These are phyloP conservation scores for Drosophila birchii DNA, from an alignment of 2,888 invertebrate species.

Conservation along the genomic window DNA sequence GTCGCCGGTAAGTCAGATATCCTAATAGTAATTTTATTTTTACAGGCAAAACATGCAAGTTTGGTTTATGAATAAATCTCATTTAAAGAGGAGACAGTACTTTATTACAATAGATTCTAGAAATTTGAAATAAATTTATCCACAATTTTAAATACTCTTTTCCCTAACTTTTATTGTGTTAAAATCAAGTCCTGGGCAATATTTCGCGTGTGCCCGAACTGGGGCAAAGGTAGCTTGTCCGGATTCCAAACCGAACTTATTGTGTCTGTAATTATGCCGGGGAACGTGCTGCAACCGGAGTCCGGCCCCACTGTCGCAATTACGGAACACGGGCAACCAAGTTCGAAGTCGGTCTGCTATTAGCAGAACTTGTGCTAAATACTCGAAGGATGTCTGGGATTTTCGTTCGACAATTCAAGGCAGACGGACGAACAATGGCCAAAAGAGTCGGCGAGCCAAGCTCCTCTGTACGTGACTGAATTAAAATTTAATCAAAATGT, in stretches of 20 bases:
- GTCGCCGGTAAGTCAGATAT: conserved; percentile 87
- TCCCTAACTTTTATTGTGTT: neutral
- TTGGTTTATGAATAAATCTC: too few relatives aligned
- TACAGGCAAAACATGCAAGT: neutral
- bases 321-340: conserved; percentile 46
- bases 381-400: conserved; percentile 56
- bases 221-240: conserved; percentile 19
- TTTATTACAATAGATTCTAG: too few relatives aligned
- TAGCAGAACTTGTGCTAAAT: conserved; percentile 76
- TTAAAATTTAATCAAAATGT: conserved; percentile 81
- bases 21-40: neutral
- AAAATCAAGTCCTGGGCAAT: neutral
- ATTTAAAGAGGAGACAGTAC: too few relatives aligned
- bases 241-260: conserved; percentile 39
- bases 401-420: conserved; percentile 44
- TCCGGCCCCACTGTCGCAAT: conserved; percentile 36
- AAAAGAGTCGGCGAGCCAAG: conserved; percentile 37
- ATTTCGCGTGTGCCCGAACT: neutral
- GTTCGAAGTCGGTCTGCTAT: conserved; percentile 51
- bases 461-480: conserved; percentile 78
- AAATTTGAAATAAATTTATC: neutral
- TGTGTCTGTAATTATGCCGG: conserved; percentile 50
- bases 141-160: neutral
- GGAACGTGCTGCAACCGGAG: conserved; percentile 36
- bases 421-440: conserved; percentile 48